Base-by-base conservation (phyloP, 1,140 invertebrate genomes). In the Cataglyphis hispanica region DNA sequence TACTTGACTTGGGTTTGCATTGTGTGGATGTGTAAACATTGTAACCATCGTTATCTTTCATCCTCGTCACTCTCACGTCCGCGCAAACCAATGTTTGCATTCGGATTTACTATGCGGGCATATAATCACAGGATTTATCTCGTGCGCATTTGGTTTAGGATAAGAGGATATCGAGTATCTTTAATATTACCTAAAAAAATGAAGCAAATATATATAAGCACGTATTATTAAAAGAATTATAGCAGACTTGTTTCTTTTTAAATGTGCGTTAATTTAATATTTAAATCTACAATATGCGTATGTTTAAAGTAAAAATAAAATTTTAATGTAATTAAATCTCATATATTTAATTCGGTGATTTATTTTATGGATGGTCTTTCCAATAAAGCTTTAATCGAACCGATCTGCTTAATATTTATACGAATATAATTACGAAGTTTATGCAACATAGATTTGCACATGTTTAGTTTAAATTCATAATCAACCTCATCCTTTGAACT, bases 91-190 rank as follows among this genome's bases (percentile, higher is more conserved):
- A 70, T 81, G 53, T 81, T 81, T 81, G 50, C 78, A 58, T 58
- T 56, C 5, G 66, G 66, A 81, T 72, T 72, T 81, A 37, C 78
- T 22, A 72, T 70, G 66, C 78, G 78, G 66, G 46, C 37, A 27
- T 43, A 81, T 81, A 58, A 81, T 81, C 66, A 34, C 7, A 34
- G 19, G 25, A 13, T 81, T 70, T 81, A 58, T 81, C 64, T 40
- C 22, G 19, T 22, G 37, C 34, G 19, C 16, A 37, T 83, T 25
- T 69, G 25, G 25, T 46, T 83, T 72, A 43, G 31, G 50, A 83
- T 72, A 72, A 81, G 70, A 58, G 67, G 66, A 81, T n/a, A n/a
- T 83, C 19, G n/a, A 74, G 72, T 31, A 83, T 31, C 72, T 83
- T 74, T 7, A 2, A 46, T 40, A 40, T 70, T 11, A 43, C 7